Base-by-base conservation (phyloP, 2,888 invertebrate genomes). In the Nomada fabriciana region DNA sequence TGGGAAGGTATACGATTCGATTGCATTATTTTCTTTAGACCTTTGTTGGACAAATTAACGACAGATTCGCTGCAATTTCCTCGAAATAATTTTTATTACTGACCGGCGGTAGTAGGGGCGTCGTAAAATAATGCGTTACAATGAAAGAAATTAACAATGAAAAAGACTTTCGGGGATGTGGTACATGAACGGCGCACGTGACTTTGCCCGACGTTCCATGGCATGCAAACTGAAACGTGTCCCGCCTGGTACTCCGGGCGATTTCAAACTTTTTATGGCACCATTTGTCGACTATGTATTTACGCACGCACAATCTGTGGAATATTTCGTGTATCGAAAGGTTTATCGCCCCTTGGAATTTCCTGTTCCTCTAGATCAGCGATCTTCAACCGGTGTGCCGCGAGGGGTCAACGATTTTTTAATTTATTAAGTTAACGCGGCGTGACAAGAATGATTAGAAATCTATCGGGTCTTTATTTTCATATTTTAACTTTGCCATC, bases 241-340 rank as follows among this genome's bases (percentile, higher is more conserved):
- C 70, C 64, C 23, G 52, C 78, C 59, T 67, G 71, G 57, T 36
- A 47, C 60, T 53, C 52, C 52, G 42, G 60, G 69, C 67, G 82
- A 87, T 85, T 86, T 84, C 55, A 63, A 63, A 53, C 67, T 81
- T 75, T 87, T 88, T 88, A 89, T 82, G 84, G 65, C 64, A 83
- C 69, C 82, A 76, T 76, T 71, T 69, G 81, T 86, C 84, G 82
- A 83, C 82, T 47, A n/a, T n/a, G n/a, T n/a, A 18, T 72, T 76
- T 64, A 52, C 4, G 29, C 47, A 10, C 18, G 52, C 1, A 50
- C 57, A 50, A 64, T 52, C 47, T 23, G 43, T 20, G 52, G 42
- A 10, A 43, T 23, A 18, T 15, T 64, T 63, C 52, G n/a, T n/a
- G 53, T 4, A 29, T 25, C 63, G 43, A 15, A 61, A 55, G 2